phyloP scores from a whole-genome alignment of 1,140 invertebrate genomes.

The Drosophila sturtevanti region DNA sequence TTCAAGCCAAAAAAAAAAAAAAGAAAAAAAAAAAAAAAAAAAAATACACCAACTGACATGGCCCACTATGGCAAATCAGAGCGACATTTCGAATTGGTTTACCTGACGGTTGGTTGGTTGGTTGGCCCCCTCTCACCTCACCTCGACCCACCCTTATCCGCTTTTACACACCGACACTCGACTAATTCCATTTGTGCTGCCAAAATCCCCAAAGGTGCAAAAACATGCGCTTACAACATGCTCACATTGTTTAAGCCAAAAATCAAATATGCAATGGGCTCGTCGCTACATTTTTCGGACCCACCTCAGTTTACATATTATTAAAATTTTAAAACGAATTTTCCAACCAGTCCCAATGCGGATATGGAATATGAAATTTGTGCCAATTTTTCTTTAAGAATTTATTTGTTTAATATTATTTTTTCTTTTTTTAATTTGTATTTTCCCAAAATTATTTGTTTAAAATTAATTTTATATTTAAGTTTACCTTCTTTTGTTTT shows the following conservation, averaged over 20 bases:
- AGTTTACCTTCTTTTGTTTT: too few species aligned
- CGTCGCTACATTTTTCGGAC: conserved; percentile 30
- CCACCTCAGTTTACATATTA: conserved; percentile 67
- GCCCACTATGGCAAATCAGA: conserved; percentile 1
- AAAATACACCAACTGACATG: background rate
- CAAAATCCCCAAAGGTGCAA: conserved; percentile 52
- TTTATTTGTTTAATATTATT: background rate
- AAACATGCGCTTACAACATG: conserved; percentile 24
- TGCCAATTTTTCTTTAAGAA: conserved; percentile 3
- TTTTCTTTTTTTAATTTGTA: too few species aligned
- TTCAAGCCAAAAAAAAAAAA: too few species aligned
- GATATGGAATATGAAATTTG: conserved; percentile 15
- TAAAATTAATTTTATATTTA: too few species aligned
- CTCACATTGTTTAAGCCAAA: conserved; percentile 59
- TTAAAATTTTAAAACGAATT: conserved; percentile 53
- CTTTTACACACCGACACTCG: conserved; percentile 12
- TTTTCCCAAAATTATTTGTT: too few species aligned
- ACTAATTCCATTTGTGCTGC: conserved; percentile 68
- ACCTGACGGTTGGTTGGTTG: conserved; percentile 21
- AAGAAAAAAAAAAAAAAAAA: too few species aligned
- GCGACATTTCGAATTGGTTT: conserved; percentile 41
- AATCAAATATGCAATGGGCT: conserved; percentile 68
- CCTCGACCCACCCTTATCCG: background rate
- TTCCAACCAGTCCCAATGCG: background rate
- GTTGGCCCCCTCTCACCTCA: too few species aligned